Evolutionary conservation across 2,797 vertebrate genomes (phyloP), one percentile per base, ranked within the genome.

Genomic region (Eutrigla gurnardus): DNA sequence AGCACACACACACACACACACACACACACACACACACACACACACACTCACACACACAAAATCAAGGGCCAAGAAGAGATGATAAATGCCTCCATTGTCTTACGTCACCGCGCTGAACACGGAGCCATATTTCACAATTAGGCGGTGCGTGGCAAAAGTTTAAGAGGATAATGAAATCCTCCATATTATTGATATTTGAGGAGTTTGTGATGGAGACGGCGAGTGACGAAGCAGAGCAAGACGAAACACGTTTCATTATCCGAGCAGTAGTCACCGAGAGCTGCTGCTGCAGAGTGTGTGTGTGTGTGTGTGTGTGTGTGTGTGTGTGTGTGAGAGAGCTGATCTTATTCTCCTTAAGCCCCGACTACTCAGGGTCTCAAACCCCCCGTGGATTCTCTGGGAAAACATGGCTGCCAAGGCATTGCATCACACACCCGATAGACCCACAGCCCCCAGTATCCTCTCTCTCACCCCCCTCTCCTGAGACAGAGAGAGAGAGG

Each of bases 381-480:
- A 86, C 78, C 88, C 25, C 86, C 85, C 68, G 86, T 65, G 80
- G 83, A 88, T 88, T 89, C 69, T 87, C 82, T 90, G 88, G 89
- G 89, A 92, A 90, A 91, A 90, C 75, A 89, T 83, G 88, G 76
- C 88, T 87, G 85, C 90, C 90, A 91, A 88, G 83, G 80, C 65
- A 81, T 94, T 93, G 92, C 91, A 90, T 93, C 92, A 93, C 77
- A 79, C 87, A 80, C 85, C 87, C 88, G 77, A 70, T 75, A 85
- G 77, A 93, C 88, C 88, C 87, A 86, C 91, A 91, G 83, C 86
- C 79, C 88, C 86, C 70, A 58, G 65, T 85, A 86, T 87, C 80
- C 82, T 81, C 79, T 84, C 77, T 65, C 67, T 69, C 81, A 71
- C 77, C 46, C 43, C 43, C 6, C 77, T 84, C 88, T 85, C 85